Base-by-base conservation (phyloP, 2,797 vertebrate genomes). In the Tadarida brasiliensis region DNA sequence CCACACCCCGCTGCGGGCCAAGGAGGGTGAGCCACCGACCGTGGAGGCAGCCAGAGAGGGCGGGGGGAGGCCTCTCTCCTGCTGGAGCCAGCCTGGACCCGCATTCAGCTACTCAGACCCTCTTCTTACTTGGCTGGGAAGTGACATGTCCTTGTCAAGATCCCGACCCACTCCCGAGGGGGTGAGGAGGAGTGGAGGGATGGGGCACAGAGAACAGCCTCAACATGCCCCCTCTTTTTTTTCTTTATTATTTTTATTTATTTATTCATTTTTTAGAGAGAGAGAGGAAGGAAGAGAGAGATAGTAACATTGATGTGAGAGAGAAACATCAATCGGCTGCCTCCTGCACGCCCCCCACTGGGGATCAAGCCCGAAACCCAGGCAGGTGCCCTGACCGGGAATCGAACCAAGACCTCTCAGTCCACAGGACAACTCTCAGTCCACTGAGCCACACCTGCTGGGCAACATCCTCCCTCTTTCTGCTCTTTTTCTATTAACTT, bases 21-120 rank as follows among this genome's bases (percentile, higher is more conserved):
- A 3, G 2, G 5, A 3, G 14, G 26, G 0, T 33, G 14, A 67
- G 71, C 39, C 0, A 0, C 33, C n/a, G 4, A 9, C 9, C 11
- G 17, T 1, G 0, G 30, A 30, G 33, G 47, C 14, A 15, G 35
- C 39, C 4, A 1, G 26, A 16, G 54, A n/a, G 80, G 10, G 11
- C 33, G 4, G 22, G 61, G 59, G 19, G 56, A 20, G 1, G 3
- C 49, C 35, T 17, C 20, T 57, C 26, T 22, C 19, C 4, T 9
- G 0, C 24, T 17, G 68, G 86, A 70, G 59, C 5, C 3, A 0
- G 10, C 28, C 73, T 11, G 33, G 70, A 70, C 39, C 68, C 10
- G 19, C 5, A 1, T 4, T 47, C 68, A 15, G 11, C n/a, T 76
- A 24, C 49, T 68, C 22, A 90, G 39, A 56, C 0, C 28, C 20